Conservation (phyloP, 1,140 invertebrate species). For the Leguminivora glycinivorella region DNA sequence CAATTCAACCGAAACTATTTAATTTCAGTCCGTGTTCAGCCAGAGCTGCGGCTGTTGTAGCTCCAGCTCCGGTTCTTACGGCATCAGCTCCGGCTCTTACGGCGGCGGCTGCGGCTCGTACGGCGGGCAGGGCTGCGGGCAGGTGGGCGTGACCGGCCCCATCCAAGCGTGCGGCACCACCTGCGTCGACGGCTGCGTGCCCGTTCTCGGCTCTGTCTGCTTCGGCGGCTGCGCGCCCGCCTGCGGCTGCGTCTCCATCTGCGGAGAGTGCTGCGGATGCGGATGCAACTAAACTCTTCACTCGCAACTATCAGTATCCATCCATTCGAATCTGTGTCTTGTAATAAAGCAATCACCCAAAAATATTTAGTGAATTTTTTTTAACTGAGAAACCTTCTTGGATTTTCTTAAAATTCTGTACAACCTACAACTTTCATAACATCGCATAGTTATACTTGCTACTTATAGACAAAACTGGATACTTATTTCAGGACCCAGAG, state of each 20-base stretch:
- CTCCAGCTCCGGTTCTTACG: constrained; percentile 10
- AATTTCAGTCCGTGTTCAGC: not conserved
- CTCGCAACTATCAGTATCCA: not conserved
- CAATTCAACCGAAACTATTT: not conserved
- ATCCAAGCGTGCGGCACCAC: constrained; percentile 49
- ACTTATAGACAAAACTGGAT: too few relatives aligned
- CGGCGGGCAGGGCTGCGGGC: constrained; percentile 47
- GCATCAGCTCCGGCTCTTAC: constrained; percentile 35
- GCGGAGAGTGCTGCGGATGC: constrained; percentile 46
- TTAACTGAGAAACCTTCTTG: too few relatives aligned
- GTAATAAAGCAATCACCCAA: not conserved
- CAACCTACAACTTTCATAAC: too few relatives aligned
- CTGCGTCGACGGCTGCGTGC: constrained; percentile 46
- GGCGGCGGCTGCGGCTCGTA: constrained; percentile 36
- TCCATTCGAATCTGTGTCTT: not conserved
- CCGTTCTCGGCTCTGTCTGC: constrained; percentile 46
- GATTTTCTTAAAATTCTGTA: too few relatives aligned
- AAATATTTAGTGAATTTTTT: not conserved
- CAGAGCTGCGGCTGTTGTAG: constrained; percentile 8
- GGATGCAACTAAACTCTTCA: constrained; percentile 9
- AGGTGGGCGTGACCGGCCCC: constrained; percentile 45
- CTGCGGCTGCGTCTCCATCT: constrained; percentile 49
- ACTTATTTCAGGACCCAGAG: too few relatives aligned
- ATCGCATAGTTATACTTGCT: too few relatives aligned
- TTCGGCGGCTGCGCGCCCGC: constrained; percentile 48